Conservation (phyloP, 30 jellyfish, hydroid and myxozoan species). For the Catostylus mosaicus region DNA sequence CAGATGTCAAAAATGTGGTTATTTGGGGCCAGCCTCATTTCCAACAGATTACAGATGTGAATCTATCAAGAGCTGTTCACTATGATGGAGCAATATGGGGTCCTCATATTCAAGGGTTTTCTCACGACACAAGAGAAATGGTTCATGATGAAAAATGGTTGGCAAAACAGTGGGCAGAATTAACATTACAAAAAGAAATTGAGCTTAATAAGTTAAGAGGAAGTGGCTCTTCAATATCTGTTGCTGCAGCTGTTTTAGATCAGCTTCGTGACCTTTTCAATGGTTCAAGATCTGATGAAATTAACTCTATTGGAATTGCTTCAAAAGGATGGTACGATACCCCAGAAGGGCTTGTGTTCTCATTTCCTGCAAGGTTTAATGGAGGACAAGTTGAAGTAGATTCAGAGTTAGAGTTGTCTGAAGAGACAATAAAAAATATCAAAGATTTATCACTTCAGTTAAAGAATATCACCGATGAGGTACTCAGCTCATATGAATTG, state of each 20-base stretch:
- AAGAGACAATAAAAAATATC: slow-evolving; percentile 23
- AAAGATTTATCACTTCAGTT: slow-evolving; percentile 46
- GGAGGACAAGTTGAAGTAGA: slow-evolving; percentile 47
- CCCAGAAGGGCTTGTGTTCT: slow-evolving; percentile 84
- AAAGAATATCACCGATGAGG: slow-evolving; percentile 36
- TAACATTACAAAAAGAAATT: slow-evolving; percentile 4
- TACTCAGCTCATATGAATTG: slow-evolving; percentile 22
- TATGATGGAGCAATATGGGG: slow-evolving; percentile 99
- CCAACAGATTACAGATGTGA: slow-evolving; percentile 53
- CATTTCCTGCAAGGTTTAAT: slow-evolving; percentile 75
- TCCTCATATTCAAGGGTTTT: slow-evolving; percentile 82
- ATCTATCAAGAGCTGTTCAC: slow-evolving; percentile 77
- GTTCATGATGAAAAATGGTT: slow-evolving; percentile 85
- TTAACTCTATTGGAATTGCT: slow-evolving; percentile 72
- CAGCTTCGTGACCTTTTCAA: slow-evolving; percentile 72
- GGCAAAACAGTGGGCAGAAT: slow-evolving; percentile 43
- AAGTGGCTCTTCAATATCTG: slow-evolving; percentile 30
- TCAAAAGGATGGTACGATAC: slow-evolving; percentile 94
- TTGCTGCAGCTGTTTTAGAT: slow-evolving; percentile 83
- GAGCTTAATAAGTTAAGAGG: slow-evolving; percentile 12
- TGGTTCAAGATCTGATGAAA: slow-evolving; percentile 54
- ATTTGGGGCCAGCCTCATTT: slow-evolving; percentile 87
- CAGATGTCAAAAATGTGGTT: slow-evolving; percentile 62
- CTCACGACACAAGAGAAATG: slow-evolving; percentile 71
- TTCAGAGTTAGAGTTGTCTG: slow-evolving; percentile 34